Conservation (phyloP, 2,113 vertebrate genomes). For the Limnothrissa miodon region DNA sequence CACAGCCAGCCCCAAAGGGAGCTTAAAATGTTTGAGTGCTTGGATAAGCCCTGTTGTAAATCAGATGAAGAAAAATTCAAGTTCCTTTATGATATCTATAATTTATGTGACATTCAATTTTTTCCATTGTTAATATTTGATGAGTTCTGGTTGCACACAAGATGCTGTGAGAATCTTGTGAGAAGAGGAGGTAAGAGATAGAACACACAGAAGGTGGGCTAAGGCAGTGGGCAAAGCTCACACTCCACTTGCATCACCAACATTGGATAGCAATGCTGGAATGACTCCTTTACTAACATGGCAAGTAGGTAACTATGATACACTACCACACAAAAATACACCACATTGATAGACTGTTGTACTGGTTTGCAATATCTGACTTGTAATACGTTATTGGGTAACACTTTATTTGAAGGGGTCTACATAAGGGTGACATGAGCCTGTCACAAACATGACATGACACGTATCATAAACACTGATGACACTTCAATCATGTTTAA, state of each 20-base stretch:
- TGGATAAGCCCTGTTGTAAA: neutral
- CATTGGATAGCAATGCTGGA: neutral
- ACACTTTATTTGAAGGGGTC: too few species aligned
- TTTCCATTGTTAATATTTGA: constrained; percentile 1
- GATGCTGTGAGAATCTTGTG: constrained; percentile 1
- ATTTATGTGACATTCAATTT: neutral
- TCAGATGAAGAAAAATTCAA: neutral
- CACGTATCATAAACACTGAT: too few species aligned
- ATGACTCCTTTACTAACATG: neutral
- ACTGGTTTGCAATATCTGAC: neutral
- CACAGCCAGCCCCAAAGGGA: neutral
- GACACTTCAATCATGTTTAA: too few species aligned
- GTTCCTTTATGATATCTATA: constrained; percentile 12
- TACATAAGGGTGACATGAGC: too few species aligned
- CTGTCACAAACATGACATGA: too few species aligned
- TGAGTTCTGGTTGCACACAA: neutral
- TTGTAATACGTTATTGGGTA: neutral
- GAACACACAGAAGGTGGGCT: neutral
- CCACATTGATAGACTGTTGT: neutral
- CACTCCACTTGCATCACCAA: neutral
- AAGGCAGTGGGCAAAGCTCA: neutral
- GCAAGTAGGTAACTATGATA: neutral
- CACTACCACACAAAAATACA: neutral
- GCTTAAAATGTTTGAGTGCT: constrained; percentile 8
- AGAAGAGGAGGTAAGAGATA: neutral